Evolutionary conservation across 1,140 invertebrate species (phyloP).

Genomic region (Wiebesia pumilae): DNA sequence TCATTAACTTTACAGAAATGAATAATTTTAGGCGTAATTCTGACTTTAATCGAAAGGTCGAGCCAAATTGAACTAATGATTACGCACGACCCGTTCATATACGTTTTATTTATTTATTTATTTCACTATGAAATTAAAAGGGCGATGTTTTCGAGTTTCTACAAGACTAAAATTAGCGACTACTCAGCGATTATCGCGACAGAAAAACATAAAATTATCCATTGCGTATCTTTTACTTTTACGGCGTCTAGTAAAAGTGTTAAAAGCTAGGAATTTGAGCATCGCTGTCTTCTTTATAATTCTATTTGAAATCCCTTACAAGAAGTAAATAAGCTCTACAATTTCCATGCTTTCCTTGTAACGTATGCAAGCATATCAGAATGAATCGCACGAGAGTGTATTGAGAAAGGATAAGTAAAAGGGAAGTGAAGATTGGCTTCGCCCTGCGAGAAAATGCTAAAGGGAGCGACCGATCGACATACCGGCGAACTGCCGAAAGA

Average conservation of each 20-base stretch:
- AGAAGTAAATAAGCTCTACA: slow-evolving; percentile 7
- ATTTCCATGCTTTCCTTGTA: slow-evolving; percentile 11
- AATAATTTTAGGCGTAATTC: no score
- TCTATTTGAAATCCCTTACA: neutral
- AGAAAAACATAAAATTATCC: neutral
- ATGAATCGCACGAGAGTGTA: neutral
- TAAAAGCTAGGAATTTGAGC: neutral
- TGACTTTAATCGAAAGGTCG: no score
- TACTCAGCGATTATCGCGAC: neutral
- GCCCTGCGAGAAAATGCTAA: slow-evolving; percentile 57
- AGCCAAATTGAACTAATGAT: no score
- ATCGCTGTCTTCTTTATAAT: slow-evolving; percentile 17
- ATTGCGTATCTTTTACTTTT: neutral
- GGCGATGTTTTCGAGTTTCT: no score
- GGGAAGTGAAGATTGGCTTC: neutral
- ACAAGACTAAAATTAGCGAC: no score
- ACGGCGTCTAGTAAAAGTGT: slow-evolving; percentile 16
- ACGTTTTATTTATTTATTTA: no score
- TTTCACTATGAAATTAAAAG: no score
- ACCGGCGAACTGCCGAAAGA: slow-evolving; percentile 64
- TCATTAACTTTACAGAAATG: no score
- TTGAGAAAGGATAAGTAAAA: neutral
- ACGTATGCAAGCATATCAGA: neutral
- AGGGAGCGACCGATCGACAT: slow-evolving; percentile 64
- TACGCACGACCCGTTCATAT: no score